phyloP scores from a whole-genome alignment of 2,113 vertebrate genomes.

The Bufo gargarizans region DNA sequence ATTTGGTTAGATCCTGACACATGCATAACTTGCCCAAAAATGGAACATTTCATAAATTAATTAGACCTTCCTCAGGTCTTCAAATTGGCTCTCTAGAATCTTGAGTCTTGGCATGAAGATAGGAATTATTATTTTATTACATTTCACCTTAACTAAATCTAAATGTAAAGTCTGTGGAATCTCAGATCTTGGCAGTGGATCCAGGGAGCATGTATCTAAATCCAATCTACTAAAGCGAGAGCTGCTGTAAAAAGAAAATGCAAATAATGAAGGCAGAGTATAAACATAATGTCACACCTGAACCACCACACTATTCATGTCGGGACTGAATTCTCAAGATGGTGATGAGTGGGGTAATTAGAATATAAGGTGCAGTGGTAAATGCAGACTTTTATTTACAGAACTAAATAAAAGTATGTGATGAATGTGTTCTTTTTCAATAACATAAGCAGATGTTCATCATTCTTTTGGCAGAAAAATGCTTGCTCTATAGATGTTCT shows the following conservation, averaged over 20 bases:
- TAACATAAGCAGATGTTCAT: neutral
- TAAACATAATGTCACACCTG: neutral
- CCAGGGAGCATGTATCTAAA: neutral
- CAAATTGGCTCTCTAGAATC: too few relatives aligned
- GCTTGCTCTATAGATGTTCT: neutral
- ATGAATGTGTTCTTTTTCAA: neutral
- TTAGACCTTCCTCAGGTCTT: too few relatives aligned
- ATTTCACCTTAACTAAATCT: neutral
- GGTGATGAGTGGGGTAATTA: neutral
- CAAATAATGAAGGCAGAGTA: neutral
- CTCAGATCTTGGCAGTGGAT: neutral
- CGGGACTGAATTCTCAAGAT: neutral
- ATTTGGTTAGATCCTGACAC: too few relatives aligned
- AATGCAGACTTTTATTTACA: neutral
- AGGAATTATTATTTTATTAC: neutral
- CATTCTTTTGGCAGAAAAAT: constrained; percentile 24
- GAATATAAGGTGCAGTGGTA: neutral
- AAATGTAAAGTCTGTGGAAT: neutral
- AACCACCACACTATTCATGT: neutral
- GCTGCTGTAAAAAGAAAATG: neutral
- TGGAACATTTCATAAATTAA: too few relatives aligned
- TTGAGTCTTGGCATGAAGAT: too few relatives aligned
- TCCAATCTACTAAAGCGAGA: neutral
- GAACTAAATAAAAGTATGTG: neutral
- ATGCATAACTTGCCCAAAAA: too few relatives aligned